phyloP scores from a whole-genome alignment of 2,888 invertebrate genomes.

The Cheilosia vernalis region DNA sequence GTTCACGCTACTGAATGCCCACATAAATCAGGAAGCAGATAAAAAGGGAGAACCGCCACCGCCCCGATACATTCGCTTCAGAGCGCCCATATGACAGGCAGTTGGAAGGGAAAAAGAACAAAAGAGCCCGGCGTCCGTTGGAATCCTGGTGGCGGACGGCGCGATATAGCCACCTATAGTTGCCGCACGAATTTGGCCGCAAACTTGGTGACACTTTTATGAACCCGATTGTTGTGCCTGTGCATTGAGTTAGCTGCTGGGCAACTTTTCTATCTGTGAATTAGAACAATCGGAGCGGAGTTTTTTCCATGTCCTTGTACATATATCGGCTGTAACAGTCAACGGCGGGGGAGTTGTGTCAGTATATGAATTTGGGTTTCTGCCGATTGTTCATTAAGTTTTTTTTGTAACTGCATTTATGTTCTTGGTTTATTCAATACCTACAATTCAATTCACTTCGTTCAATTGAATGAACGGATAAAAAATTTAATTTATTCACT shows the following conservation, averaged over 20 bases:
- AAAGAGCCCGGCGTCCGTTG: slow-evolving; percentile 9
- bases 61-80: slow-evolving; percentile 59
- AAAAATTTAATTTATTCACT: background rate
- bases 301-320: background rate
- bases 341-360: background rate
- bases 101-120: slow-evolving; percentile 19
- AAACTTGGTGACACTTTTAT: slow-evolving; percentile 72
- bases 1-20: slow-evolving; percentile 56
- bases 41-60: slow-evolving; percentile 59
- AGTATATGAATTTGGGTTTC: background rate
- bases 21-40: slow-evolving; percentile 71
- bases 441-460: background rate
- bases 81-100: slow-evolving; percentile 1
- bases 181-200: slow-evolving; percentile 67
- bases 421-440: no score
- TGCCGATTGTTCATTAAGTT: no score
- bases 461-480: background rate
- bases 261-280: slow-evolving; percentile 43
- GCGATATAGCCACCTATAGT: slow-evolving; percentile 63
- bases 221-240: slow-evolving; percentile 51
- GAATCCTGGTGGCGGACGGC: slow-evolving; percentile 32
- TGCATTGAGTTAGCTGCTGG: slow-evolving; percentile 21
- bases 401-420: no score
- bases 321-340: slow-evolving; percentile 19
- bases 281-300: slow-evolving; percentile 25